A percentile compares a stretch with the other conserved stretches of the same genome.
Conservation (phyloP, 2,888 invertebrate species). For the Pseudococcus longispinus region DNA sequence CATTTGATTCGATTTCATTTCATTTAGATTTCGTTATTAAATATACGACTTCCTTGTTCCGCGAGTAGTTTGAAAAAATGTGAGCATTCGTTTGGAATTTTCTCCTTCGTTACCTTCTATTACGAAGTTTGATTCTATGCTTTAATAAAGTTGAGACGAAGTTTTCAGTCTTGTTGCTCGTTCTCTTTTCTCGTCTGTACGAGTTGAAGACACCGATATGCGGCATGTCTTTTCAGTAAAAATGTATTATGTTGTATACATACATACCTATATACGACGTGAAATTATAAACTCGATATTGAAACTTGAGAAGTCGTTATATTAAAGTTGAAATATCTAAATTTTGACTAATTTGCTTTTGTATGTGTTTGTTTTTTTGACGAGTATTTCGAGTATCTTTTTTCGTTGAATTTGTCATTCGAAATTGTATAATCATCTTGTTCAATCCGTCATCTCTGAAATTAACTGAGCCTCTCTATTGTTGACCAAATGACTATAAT, state of each 20-base stretch:
- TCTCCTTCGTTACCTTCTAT: conserved; percentile 16
- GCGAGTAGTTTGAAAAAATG: background rate
- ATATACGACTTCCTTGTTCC: background rate
- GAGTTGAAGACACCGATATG: background rate
- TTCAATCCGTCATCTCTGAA: background rate
- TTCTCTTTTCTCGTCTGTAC: background rate
- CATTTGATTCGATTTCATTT: background rate
- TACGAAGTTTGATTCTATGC: background rate
- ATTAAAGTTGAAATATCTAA: no score
- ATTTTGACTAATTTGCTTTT: no score
- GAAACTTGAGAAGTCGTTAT: background rate
- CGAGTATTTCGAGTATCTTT: no score
- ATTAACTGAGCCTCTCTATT: background rate
- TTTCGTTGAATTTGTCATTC: no score
- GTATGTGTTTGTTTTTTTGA: no score
- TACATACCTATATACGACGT: background rate
- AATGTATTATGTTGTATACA: background rate
- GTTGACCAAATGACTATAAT: background rate
- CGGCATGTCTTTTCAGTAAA: background rate
- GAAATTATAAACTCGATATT: background rate
- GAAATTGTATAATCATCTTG: no score
- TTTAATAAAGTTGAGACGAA: background rate
- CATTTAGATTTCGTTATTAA: background rate
- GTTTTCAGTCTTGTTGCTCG: background rate
- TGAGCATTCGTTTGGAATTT: background rate